Conservation (phyloP, 2,113 vertebrate genomes). For the Tragelaphus strepsiceros region DNA sequence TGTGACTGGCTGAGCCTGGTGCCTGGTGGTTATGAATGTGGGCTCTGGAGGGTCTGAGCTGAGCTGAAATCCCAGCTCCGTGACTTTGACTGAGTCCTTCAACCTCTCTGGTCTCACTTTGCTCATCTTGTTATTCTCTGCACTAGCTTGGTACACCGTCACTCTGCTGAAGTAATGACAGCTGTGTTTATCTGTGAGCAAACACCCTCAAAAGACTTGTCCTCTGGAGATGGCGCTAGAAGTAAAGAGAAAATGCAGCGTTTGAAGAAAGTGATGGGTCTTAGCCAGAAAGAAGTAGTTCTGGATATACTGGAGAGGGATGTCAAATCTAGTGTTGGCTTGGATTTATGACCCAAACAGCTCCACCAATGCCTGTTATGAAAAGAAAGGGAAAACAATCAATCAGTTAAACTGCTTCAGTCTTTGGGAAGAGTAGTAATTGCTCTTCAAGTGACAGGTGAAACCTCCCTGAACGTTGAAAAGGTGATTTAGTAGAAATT, state of each 20-base stretch:
- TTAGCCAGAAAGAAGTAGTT: not conserved
- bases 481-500: not conserved
- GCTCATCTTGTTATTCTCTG: not conserved
- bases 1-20: not conserved
- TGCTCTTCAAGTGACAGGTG: conserved; percentile 7
- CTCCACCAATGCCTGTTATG: not conserved
- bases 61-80: not conserved
- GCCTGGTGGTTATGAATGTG: not conserved
- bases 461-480: not conserved
- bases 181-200: not conserved
- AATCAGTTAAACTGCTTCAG: not conserved
- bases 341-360: not conserved
- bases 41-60: not conserved
- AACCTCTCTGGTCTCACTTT: not conserved
- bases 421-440: not conserved
- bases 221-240: not conserved
- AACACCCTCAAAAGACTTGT: not conserved
- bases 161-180: not conserved
- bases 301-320: not conserved
- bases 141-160: not conserved
- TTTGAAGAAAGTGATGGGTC: not conserved
- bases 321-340: not conserved
- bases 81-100: not conserved
- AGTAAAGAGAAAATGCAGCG: not conserved
- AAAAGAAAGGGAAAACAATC: not conserved